phyloP scores from a whole-genome alignment of 2,113 vertebrate species.

The Sapayoa aenigma region DNA sequence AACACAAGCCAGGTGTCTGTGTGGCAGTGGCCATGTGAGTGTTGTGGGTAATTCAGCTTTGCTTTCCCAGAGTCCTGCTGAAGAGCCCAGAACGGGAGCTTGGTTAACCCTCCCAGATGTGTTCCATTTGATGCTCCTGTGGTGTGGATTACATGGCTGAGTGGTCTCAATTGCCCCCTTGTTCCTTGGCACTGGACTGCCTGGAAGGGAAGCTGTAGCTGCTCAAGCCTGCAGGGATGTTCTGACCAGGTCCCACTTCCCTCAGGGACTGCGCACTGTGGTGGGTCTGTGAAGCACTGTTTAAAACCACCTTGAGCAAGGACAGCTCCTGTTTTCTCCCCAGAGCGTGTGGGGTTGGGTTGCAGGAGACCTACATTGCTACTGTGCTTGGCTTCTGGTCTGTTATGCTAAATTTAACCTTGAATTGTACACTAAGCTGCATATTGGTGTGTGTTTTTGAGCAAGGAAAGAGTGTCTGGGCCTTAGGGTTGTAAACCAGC shows the following conservation, averaged over 20 bases:
- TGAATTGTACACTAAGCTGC: background rate
- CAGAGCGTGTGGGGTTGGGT: background rate
- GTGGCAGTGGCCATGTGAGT: background rate
- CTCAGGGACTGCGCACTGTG: background rate
- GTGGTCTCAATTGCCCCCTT: background rate
- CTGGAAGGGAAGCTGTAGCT: background rate
- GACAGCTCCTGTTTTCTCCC: background rate
- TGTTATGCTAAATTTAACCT: background rate
- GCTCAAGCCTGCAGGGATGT: background rate
- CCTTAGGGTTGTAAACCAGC: background rate
- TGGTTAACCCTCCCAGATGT: background rate
- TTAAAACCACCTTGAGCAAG: background rate
- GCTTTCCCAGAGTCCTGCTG: background rate
- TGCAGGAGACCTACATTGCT: background rate
- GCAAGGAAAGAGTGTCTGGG: background rate
- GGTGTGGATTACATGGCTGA: background rate
- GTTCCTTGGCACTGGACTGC: background rate
- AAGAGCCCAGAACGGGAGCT: background rate
- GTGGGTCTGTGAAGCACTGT: background rate
- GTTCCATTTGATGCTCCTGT: background rate
- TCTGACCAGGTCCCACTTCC: background rate
- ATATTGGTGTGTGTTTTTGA: background rate
- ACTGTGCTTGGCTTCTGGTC: background rate
- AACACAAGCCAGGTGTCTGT: rapidly evolving
- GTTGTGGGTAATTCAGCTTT: background rate